Percentiles rank a stretch among this genome's conserved stretches.
These are phyloP conservation scores for Sericinus montela DNA, from an alignment of 2,888 invertebrate genomes.

Conservation along the genomic window DNA sequence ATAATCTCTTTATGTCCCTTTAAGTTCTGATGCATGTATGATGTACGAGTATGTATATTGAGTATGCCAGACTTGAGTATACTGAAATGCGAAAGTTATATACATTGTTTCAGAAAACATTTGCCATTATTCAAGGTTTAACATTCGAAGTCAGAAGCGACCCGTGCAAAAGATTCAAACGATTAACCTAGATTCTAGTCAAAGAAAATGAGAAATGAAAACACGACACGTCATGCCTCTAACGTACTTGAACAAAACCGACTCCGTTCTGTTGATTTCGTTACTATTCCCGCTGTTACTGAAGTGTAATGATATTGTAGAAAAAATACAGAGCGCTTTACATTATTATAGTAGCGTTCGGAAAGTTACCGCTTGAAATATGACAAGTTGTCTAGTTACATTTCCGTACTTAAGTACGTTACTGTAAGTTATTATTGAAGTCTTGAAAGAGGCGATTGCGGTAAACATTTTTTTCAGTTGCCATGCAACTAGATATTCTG, in stretches of 20 bases:
- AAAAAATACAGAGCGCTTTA: neutral
- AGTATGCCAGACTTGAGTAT: too few species aligned
- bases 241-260: constrained; percentile 1
- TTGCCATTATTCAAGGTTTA: constrained; percentile 4
- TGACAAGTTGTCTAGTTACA: too few species aligned
- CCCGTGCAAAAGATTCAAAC: constrained; percentile 33
- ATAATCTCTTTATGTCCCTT: too few species aligned
- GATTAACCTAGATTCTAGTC: constrained; percentile 30
- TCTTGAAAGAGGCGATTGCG: constrained; percentile 19
- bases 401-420: too few species aligned
- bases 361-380: neutral
- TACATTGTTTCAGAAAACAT: neutral
- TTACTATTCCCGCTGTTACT: neutral
- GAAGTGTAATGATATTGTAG: neutral
- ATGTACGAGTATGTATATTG: too few species aligned
- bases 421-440: neutral
- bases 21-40: too few species aligned
- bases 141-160: constrained; percentile 25
- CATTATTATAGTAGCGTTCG: constrained; percentile 3
- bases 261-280: constrained; percentile 5
- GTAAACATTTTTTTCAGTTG: constrained; percentile 53
- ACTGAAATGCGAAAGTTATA: neutral
- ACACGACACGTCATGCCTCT: constrained; percentile 16
- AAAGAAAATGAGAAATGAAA: constrained; percentile 22
- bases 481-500: constrained; percentile 73